Evolutionary conservation across 2,888 invertebrate species (phyloP).

Genomic region (Biston stratarius): DNA sequence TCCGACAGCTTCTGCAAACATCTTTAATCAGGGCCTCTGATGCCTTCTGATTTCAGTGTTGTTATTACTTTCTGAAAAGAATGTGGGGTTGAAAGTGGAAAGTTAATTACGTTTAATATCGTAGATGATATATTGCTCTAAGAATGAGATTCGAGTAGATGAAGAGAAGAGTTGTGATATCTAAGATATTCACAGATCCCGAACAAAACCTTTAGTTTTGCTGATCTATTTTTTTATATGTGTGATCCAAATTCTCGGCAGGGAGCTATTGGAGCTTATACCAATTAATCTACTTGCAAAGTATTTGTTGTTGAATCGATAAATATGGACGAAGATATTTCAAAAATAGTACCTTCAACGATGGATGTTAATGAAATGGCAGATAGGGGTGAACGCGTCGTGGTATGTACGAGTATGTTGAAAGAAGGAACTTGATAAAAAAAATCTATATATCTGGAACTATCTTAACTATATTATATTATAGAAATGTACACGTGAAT

Average conservation of each 20-base stretch:
- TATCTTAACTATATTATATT: too few species aligned
- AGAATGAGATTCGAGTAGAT: too few species aligned
- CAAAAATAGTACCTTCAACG: background rate
- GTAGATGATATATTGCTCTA: too few species aligned
- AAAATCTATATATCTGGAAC: background rate
- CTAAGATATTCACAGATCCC: background rate
- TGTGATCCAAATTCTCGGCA: background rate
- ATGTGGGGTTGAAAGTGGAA: conserved; percentile 11
- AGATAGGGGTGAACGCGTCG: conserved; percentile 56
- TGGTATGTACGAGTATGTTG: conserved; percentile 31
- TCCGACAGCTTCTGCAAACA: conserved; percentile 58
- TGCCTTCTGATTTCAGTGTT: conserved; percentile 44
- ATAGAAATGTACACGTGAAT: too few species aligned
- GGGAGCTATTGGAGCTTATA: too few species aligned
- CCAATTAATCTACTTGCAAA: background rate
- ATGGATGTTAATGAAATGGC: conserved; percentile 49
- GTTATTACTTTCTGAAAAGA: conserved; percentile 40
- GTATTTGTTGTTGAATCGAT: background rate
- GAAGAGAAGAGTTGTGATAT: background rate
- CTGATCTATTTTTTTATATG: background rate
- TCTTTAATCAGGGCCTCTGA: conserved; percentile 1
- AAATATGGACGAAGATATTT: background rate
- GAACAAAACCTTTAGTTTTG: background rate
- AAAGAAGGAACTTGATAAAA: background rate
- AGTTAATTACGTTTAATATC: background rate